Base-by-base conservation (phyloP, 1,140 invertebrate genomes). In the Coenobita brevimanus region DNA sequence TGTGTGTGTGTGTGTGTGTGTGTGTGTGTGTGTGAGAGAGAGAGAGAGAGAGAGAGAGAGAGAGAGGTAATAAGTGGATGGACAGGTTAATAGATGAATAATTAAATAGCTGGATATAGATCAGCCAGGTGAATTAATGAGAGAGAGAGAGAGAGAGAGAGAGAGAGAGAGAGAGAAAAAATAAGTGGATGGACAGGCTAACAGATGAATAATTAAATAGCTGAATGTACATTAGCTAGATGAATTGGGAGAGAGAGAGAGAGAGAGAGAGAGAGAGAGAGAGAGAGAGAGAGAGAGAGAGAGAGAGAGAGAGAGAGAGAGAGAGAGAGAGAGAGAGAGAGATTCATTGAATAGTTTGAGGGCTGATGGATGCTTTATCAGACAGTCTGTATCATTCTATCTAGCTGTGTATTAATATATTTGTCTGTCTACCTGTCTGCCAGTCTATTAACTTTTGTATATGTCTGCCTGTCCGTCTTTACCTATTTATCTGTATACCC, bases 101-200 rank as follows among this genome's bases (percentile, higher is more conserved):
- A n/a, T n/a, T n/a, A n/a, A n/a, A n/a, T n/a, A n/a, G n/a, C n/a
- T n/a, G n/a, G n/a, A n/a, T n/a, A n/a, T n/a, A n/a, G n/a, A n/a
- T n/a, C n/a, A n/a, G n/a, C n/a, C n/a, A n/a, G n/a, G 62, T 30
- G 62, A 67, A 33, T 30, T 24, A 67, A 33, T 30, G 62, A 67
- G 62, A 67, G 62, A 67, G 62, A 67, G 62, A 67, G 62, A 67
- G 62, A 67, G 62, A 67, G 62, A 67, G 62, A 67, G 62, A 67
- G 62, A 67, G 62, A 67, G 62, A 67, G 62, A 67, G 62, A 21
- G 2, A 3, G 62, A 67, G 2, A 67, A 33, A 64, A 21, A 3
- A 21, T 24, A 3, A 64, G 21, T 3, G 21, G 30, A 3, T 21
- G 30, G 6, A 64, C 62, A 64, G n/a, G n/a, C n/a, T n/a, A n/a